phyloP scores from a whole-genome alignment of 35 echinoderm and acorn worm species.

The Eucidaris tribuloides region DNA sequence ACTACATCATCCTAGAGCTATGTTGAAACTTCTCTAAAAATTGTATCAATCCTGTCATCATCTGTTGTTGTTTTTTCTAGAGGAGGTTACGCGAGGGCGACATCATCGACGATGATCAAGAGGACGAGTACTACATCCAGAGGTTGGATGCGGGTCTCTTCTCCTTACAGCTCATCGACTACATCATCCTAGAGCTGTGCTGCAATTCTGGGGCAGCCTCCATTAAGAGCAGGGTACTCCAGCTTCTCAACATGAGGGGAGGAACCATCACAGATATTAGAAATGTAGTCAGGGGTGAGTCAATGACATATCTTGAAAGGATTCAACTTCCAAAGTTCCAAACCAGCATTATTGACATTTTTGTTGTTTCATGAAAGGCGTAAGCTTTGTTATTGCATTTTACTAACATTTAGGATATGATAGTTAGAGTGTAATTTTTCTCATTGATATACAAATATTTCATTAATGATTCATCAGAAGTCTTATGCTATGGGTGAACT shows the following conservation, averaged over 20 bases:
- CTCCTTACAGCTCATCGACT: slow-evolving; percentile 88
- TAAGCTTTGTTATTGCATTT: too few relatives aligned
- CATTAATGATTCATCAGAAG: too few relatives aligned
- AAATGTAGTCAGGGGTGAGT: slow-evolving; percentile 79
- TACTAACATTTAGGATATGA: too few relatives aligned
- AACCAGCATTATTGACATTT: too few relatives aligned
- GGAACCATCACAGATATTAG: slow-evolving; percentile 82
- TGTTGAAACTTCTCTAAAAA: slow-evolving; percentile 42
- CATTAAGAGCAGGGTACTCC: slow-evolving; percentile 80
- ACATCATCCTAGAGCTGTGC: slow-evolving; percentile 88
- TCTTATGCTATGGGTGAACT: too few relatives aligned
- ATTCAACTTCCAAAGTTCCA: too few relatives aligned
- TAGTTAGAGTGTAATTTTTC: too few relatives aligned
- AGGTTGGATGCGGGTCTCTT: slow-evolving; percentile 93
- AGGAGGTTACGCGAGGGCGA: slow-evolving; percentile 67
- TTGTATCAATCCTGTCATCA: too few relatives aligned
- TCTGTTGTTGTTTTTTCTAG: slow-evolving; percentile 29
- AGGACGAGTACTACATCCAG: slow-evolving; percentile 94
- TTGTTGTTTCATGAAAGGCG: too few relatives aligned
- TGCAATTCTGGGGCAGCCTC: slow-evolving; percentile 67
- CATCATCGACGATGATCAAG: slow-evolving; percentile 94
- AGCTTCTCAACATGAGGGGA: slow-evolving; percentile 87
- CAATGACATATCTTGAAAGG: too few relatives aligned
- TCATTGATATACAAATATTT: too few relatives aligned
- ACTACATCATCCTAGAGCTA: slow-evolving; percentile 93